Base-by-base conservation (phyloP, 2,113 vertebrate genomes). In the Callospermophilus lateralis region DNA sequence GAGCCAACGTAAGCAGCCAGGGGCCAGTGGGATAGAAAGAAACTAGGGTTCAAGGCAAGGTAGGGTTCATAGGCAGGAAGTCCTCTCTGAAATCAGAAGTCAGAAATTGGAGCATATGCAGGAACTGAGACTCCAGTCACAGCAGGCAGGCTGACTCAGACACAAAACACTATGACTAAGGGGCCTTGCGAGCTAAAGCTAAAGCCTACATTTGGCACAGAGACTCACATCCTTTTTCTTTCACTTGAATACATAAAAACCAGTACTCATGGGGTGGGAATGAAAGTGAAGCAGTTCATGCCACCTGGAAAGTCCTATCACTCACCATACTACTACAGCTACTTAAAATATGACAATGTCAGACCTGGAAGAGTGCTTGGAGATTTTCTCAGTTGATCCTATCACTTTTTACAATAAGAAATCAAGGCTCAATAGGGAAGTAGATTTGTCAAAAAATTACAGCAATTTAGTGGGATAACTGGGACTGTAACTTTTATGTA, bases 1-100 rank as follows among this genome's bases (percentile, higher is more conserved):
- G 70, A 97, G 77, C 91, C 93, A 97, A 96, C 20, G 48, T 77
- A 96, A 98, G 89, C 93, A 97, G 61, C 37, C 58, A 80, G 65
- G 48, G 80, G 42, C 70, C 51, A 72, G 45, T 78, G 70, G 83
- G n/a, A 48, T 79, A 93, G 65, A 96, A 55, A 86, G 39, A 61
- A 94, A 78, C 39, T 93, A 88, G 32, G 78, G 78, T 95, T 97
- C 86, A 97, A 84, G 68, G 81, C 51, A 93, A 97, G 53, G 34
- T 84, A 90, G 37, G 7, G 30, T 76, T 88, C 53, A 77, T 39
- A 88, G 37, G 24, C 81, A 94, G 90, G 74, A 96, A 97, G 58
- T 22, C 37, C 61, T 81, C n/a, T 89, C 34, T 94, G 83, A 34
- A 93, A 45, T 65, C 87, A 97, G 77, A 51, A 81, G 67, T 51